Percentiles rank a stretch among this genome's conserved stretches.
Conservation (phyloP, 2,113 vertebrate genomes). For the Syrrhaptes paradoxus region DNA sequence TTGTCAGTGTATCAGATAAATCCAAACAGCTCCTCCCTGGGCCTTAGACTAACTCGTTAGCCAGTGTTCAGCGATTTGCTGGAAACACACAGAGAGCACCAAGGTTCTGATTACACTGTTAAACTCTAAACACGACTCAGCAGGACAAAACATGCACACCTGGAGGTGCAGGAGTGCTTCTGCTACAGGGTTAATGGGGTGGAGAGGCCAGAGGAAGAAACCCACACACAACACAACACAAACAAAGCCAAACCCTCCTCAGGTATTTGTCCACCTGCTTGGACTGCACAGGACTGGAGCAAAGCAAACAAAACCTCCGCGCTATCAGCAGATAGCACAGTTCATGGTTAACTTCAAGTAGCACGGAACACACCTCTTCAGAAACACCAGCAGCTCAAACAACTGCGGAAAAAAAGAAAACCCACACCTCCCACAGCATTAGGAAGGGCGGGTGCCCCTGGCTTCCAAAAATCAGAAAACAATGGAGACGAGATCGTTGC, state of each 20-base stretch:
- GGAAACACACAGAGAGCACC: neutral
- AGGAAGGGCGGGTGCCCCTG: neutral
- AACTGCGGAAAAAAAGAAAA: neutral
- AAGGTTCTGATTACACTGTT: neutral
- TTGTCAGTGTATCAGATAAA: neutral
- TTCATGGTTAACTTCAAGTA: conserved; percentile 60
- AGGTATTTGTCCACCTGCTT: conserved; percentile 68
- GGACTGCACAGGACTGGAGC: conserved; percentile 15
- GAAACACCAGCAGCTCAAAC: conserved; percentile 30
- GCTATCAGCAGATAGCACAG: conserved; percentile 52
- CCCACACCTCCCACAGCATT: neutral
- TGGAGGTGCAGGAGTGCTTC: neutral
- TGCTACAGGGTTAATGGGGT: neutral
- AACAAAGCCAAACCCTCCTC: conserved; percentile 45
- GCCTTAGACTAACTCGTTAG: neutral
- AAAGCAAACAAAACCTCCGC: conserved; percentile 50
- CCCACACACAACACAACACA: neutral
- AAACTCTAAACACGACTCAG: neutral
- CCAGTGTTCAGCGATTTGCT: neutral
- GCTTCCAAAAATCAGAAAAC: neutral
- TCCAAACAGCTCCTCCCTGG: neutral
- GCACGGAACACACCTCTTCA: conserved; percentile 33
- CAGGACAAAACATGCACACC: neutral
- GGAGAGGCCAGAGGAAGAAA: conserved; percentile 14
- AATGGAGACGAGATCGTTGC: neutral